These are phyloP conservation scores for Okamejei kenojei DNA, from an alignment of 2,797 vertebrate species.

Conservation along the genomic window DNA sequence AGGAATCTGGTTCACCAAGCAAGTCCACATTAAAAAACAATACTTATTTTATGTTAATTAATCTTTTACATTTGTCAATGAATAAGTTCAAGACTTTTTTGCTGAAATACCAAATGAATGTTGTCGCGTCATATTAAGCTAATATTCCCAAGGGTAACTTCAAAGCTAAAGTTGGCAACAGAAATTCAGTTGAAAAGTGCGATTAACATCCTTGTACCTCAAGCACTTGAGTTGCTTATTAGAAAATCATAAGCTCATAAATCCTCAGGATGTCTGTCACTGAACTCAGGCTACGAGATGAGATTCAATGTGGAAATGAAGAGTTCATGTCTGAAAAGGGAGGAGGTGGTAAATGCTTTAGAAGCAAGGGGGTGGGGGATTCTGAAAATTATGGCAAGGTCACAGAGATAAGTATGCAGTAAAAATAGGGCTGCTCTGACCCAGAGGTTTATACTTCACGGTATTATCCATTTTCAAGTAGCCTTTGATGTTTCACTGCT, in stretches of 20 bases:
- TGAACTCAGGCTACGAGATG: not conserved
- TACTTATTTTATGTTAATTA: not conserved
- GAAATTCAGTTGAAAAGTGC: not conserved
- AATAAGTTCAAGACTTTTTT: not conserved
- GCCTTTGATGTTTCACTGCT: conserved; percentile 29
- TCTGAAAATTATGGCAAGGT: not conserved
- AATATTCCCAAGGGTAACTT: not conserved
- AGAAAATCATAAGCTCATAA: conserved; percentile 11
- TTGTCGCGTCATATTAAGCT: not conserved
- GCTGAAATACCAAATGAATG: not conserved
- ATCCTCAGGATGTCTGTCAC: not conserved
- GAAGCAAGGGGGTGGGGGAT: not conserved
- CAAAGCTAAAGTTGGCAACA: not conserved
- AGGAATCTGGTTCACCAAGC: not conserved
- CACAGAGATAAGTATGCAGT: conserved; percentile 10
- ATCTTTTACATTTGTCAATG: not conserved
- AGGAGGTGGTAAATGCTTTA: not conserved
- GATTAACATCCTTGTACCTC: not conserved
- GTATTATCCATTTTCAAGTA: conserved; percentile 32
- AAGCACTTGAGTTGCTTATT: conserved; percentile 24
- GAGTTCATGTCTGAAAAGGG: not conserved
- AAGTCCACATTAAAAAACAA: not conserved
- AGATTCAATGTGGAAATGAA: not conserved
- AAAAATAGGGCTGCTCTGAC: conserved; percentile 20
- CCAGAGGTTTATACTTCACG: conserved; percentile 28